Base-by-base conservation (phyloP, 1,140 invertebrate species). In the Ganaspis sp. region DNA sequence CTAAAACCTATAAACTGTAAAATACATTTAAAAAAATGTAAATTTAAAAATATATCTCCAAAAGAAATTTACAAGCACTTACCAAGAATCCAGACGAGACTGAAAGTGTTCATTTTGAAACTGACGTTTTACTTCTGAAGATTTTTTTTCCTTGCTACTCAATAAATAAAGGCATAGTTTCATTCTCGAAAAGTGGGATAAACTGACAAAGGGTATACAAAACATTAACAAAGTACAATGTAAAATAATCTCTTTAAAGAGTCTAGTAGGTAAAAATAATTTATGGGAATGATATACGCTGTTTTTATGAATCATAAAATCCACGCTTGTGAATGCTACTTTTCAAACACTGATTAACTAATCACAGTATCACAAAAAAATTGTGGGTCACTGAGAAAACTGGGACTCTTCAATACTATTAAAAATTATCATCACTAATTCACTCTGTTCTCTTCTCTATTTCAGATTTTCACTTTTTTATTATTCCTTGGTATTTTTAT, bases 11-110 rank as follows among this genome's bases (percentile, higher is more conserved):
- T n/a, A n/a, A n/a, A n/a, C n/a, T n/a, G n/a, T n/a, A n/a, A n/a
- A n/a, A n/a, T n/a, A n/a, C n/a, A n/a, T n/a, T n/a, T n/a, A n/a
- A n/a, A n/a, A n/a, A n/a, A n/a, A n/a, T n/a, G n/a, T n/a, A n/a
- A n/a, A n/a, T n/a, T n/a, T n/a, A n/a, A n/a, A n/a, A n/a, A n/a
- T n/a, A n/a, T n/a, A n/a, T n/a, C n/a, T n/a, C n/a, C n/a, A n/a
- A n/a, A n/a, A n/a, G n/a, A n/a, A n/a, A n/a, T n/a, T 53, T 23
- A 21, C 19, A 38, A 53, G n/a, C 72, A 77, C 81, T 53, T 77
- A 83, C 81, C 70, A 15, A 53, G 69, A 23, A 84, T 45, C 37
- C 38, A 81, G 23, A 81, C 42, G 29, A 83, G 54, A 26, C 54
- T 54, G 12, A 80, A 17, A 45, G 71, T 49, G 29, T 23, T 70